Conservation (phyloP, 2,113 vertebrate species). For the Cynocephalus volans region DNA sequence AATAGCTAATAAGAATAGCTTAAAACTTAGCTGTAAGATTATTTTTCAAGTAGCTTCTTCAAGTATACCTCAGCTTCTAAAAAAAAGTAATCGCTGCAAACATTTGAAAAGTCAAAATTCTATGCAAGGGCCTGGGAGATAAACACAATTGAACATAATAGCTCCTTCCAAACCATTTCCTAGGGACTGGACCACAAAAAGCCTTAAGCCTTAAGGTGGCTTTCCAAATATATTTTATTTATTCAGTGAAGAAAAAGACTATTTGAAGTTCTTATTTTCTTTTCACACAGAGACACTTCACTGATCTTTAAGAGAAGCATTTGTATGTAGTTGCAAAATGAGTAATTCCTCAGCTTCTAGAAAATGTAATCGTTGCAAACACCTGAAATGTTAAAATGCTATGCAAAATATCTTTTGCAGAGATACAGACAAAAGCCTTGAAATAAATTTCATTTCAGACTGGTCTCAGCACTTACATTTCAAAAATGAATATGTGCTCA, state of each 20-base stretch:
- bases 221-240: slow-evolving; percentile 79
- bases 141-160: slow-evolving; percentile 78
- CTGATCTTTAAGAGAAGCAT: slow-evolving; percentile 66
- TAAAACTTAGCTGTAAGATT: slow-evolving; percentile 66
- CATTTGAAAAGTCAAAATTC: slow-evolving; percentile 79
- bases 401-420: slow-evolving; percentile 65
- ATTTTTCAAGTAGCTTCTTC: slow-evolving; percentile 76
- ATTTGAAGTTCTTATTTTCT: slow-evolving; percentile 67
- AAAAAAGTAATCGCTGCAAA: slow-evolving; percentile 77
- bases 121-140: slow-evolving; percentile 66
- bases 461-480: background rate
- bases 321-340: slow-evolving; percentile 47
- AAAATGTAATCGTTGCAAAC: slow-evolving; percentile 45
- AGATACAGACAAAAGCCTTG: slow-evolving; percentile 22
- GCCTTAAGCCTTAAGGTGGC: slow-evolving; percentile 10
- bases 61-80: slow-evolving; percentile 70
- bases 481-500: background rate
- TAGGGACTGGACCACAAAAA: slow-evolving; percentile 40
- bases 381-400: slow-evolving; percentile 70
- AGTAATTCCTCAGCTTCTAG: slow-evolving; percentile 53
- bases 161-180: slow-evolving; percentile 72
- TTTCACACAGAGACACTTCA: slow-evolving; percentile 62
- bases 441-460: slow-evolving; percentile 34
- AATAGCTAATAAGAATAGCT: slow-evolving; percentile 70
- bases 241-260: slow-evolving; percentile 72